A percentile compares a stretch with the other conserved stretches of the same genome.
Conservation (phyloP, 1,140 invertebrate species). For the Neodiprion fabricii region DNA sequence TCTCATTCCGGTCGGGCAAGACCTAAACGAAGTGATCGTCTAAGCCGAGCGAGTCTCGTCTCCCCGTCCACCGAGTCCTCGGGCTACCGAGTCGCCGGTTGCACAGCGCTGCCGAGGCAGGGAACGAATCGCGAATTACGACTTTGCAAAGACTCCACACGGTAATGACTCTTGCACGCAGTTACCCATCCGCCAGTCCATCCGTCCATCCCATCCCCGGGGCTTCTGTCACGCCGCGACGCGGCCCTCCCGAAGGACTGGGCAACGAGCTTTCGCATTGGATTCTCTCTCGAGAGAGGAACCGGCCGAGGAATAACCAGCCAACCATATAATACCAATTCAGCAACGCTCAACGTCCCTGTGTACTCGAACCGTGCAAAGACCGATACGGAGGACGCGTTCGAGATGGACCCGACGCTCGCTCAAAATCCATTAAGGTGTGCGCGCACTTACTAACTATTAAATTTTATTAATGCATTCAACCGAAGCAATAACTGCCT, state of each 20-base stretch:
- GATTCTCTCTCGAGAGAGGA: neutral
- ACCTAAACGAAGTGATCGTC: slow-evolving; percentile 2
- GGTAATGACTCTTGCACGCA: slow-evolving; percentile 13
- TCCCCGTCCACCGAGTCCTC: neutral
- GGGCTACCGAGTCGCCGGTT: neutral
- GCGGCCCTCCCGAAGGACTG: slow-evolving; percentile 9
- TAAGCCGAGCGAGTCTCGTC: neutral
- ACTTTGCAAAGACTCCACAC: slow-evolving; percentile 17
- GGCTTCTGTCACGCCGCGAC: slow-evolving; percentile 22
- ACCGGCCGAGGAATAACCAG: neutral
- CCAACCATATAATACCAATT: slow-evolving; percentile 38
- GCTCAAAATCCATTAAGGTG: slow-evolving; percentile 58
- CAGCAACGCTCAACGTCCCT: slow-evolving; percentile 42
- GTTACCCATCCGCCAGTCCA: slow-evolving; percentile 9
- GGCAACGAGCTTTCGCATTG: neutral
- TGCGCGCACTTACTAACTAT: slow-evolving; percentile 45
- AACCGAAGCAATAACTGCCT: slow-evolving; percentile 45
- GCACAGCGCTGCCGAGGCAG: slow-evolving; percentile 11
- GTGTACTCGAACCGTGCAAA: slow-evolving; percentile 33
- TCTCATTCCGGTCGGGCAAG: neutral
- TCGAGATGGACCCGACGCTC: slow-evolving; percentile 33
- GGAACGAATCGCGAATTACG: slow-evolving; percentile 25
- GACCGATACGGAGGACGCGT: slow-evolving; percentile 22
- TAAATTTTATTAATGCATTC: slow-evolving; percentile 60
- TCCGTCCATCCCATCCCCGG: neutral